Evolutionary conservation across 2,113 vertebrate species (phyloP).

Genomic region (Maccullochella peelii): DNA sequence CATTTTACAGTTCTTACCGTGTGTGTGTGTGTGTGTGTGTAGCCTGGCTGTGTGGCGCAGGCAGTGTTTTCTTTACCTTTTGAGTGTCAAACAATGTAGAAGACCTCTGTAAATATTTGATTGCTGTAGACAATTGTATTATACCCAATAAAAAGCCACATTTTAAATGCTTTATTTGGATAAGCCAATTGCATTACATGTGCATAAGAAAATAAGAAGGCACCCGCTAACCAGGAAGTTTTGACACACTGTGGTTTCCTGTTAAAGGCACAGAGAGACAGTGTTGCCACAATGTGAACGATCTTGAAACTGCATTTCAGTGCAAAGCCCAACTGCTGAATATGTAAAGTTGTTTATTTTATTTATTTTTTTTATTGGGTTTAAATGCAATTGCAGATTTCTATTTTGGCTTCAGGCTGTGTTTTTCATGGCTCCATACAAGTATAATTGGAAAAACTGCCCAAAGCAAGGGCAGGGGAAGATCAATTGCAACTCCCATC

Average conservation of each 20-base stretch:
- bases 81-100: neutral
- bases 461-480: conserved; percentile 55
- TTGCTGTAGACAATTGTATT: neutral
- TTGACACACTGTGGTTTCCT: conserved; percentile 69
- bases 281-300: conserved; percentile 13
- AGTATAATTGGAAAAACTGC: conserved; percentile 59
- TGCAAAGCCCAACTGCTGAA: conserved; percentile 10
- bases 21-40: neutral
- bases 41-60: too few species aligned
- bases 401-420: conserved; percentile 55
- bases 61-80: neutral
- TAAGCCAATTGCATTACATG: too few species aligned
- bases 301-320: conserved; percentile 45
- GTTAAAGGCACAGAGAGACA: conserved; percentile 33
- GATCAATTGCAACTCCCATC: conserved; percentile 50
- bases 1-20: neutral
- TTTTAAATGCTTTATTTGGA: too few species aligned
- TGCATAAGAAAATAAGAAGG: neutral
- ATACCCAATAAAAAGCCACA: too few species aligned
- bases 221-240: conserved; percentile 65
- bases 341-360: conserved; percentile 14
- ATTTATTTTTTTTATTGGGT: conserved; percentile 19
- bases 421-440: conserved; percentile 44
- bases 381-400: conserved; percentile 50
- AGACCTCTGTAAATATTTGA: neutral